Evolutionary conservation across 2,113 vertebrate species (phyloP), one percentile per base, ranked within the genome.

Genomic region (Phylloscopus trochilus): DNA sequence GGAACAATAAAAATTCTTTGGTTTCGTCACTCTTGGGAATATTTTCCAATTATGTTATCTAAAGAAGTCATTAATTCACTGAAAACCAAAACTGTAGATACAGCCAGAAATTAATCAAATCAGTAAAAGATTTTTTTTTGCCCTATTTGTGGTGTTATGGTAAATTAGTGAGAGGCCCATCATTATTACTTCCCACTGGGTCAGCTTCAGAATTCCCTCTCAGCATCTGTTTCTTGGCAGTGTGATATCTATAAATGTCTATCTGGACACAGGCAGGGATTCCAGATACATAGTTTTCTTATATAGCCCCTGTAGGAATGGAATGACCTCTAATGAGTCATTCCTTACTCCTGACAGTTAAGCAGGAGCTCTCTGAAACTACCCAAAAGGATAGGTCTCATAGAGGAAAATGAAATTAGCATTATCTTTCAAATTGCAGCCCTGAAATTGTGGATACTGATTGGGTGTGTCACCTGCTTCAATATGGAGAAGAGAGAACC

Each of bases 201-300:
- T 78, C 16, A 68, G 13, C 33, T 75, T 96, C 76, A 67, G 76
- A 86, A 81, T 83, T 70, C 19, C 19, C 7, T 92, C 53, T 86
- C 5, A 7, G 33, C 39, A 86, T 77, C 83, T 86, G 23, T 81
- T 96, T 92, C 51, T 8, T 88, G 63, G 33, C 83, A 86, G 9
- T 74, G 24, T 1, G 6, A 70, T 31, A 11, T 62, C 62, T 79
- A 27, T 76, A 93, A 94, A 84, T 44, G 44, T 44, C 46, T 85
- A 22, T 46, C 35, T 80, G 59, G 72, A 74, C 55, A 67, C 18
- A 83, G 12, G 14, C 2, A 1, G 13, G 16, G 56, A 83, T 83
- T 80, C 15, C n/a, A 68, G 53, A 85, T 63, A 37, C 2, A 21
- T 6, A 30, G 30, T 70, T 81, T 82, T 78, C 31, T 86, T 73